phyloP scores from a whole-genome alignment of 2,888 invertebrate species.

The Amblyjoppa fuscipennis region DNA sequence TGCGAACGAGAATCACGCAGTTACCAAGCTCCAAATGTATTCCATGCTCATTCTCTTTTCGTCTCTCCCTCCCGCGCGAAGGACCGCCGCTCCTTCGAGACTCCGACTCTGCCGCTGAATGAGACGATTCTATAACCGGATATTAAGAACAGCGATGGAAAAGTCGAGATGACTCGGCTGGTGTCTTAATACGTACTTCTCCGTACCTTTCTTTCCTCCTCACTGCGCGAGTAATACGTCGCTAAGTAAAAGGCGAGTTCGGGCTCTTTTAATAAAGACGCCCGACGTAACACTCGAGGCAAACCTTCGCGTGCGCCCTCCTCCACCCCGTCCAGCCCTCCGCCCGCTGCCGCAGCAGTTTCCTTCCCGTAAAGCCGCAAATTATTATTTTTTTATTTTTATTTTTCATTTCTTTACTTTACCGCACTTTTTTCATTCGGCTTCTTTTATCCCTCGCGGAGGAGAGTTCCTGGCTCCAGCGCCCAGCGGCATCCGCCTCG shows the following conservation, averaged over 20 bases:
- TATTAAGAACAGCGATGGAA: slow-evolving; percentile 38
- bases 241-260: slow-evolving; percentile 74
- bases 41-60: slow-evolving; percentile 8
- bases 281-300: slow-evolving; percentile 59
- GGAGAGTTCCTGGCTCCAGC: slow-evolving; percentile 8
- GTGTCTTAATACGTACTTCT: slow-evolving; percentile 62
- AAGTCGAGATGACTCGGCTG: neutral
- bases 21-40: neutral
- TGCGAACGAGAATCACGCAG: slow-evolving; percentile 9
- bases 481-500: slow-evolving; percentile 42
- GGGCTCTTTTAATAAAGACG: slow-evolving; percentile 77
- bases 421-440: slow-evolving; percentile 42
- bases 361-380: slow-evolving; percentile 64
- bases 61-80: neutral
- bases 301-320: slow-evolving; percentile 43
- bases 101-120: neutral
- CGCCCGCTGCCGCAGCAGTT: slow-evolving; percentile 14
- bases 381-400: slow-evolving; percentile 41
- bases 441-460: slow-evolving; percentile 46
- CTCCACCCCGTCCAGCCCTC: neutral
- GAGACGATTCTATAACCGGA: slow-evolving; percentile 21
- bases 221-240: slow-evolving; percentile 72
- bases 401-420: neutral
- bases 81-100: slow-evolving; percentile 2
- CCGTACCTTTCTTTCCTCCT: slow-evolving; percentile 40